Conservation (phyloP, 1,140 invertebrate genomes). For the Brevipalpus yothersi region DNA sequence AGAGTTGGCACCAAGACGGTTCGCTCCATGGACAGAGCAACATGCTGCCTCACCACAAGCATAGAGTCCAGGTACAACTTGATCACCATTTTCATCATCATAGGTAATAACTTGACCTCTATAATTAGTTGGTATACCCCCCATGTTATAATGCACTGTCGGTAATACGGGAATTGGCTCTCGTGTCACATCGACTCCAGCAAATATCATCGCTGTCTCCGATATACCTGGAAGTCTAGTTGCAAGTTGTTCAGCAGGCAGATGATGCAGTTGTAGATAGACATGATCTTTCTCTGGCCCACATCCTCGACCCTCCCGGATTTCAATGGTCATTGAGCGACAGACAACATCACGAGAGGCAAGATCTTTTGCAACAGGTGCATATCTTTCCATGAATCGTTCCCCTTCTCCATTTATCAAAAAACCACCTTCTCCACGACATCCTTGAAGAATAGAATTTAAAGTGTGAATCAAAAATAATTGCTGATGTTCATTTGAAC, state of each 20-base stretch:
- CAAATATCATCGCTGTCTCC: slow-evolving; percentile 94
- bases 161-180: slow-evolving; percentile 93
- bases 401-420: slow-evolving; percentile 86
- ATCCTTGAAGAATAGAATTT: too few species aligned
- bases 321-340: slow-evolving; percentile 87
- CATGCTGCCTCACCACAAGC: slow-evolving; percentile 40
- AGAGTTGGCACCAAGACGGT: slow-evolving; percentile 90
- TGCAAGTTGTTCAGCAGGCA: slow-evolving; percentile 72
- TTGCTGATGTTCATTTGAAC: too few species aligned
- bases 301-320: slow-evolving; percentile 80
- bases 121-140: slow-evolving; percentile 86
- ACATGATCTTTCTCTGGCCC: slow-evolving; percentile 95
- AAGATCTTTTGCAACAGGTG: slow-evolving; percentile 90
- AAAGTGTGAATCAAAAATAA: too few species aligned
- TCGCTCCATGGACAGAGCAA: slow-evolving; percentile 86
- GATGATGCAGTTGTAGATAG: slow-evolving; percentile 77
- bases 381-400: slow-evolving; percentile 96
- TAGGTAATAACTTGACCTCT: slow-evolving; percentile 50
- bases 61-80: slow-evolving; percentile 38
- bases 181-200: slow-evolving; percentile 87
- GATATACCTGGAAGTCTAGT: slow-evolving; percentile 40
- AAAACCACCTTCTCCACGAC: slow-evolving; percentile 84
- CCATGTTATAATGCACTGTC: slow-evolving; percentile 99
- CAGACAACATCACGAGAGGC: slow-evolving; percentile 94
- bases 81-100: slow-evolving; percentile 31